Percentiles rank a stretch among this genome's conserved stretches.
Conservation (phyloP, 1,140 invertebrate genomes). For the Episyrphus balteatus region DNA sequence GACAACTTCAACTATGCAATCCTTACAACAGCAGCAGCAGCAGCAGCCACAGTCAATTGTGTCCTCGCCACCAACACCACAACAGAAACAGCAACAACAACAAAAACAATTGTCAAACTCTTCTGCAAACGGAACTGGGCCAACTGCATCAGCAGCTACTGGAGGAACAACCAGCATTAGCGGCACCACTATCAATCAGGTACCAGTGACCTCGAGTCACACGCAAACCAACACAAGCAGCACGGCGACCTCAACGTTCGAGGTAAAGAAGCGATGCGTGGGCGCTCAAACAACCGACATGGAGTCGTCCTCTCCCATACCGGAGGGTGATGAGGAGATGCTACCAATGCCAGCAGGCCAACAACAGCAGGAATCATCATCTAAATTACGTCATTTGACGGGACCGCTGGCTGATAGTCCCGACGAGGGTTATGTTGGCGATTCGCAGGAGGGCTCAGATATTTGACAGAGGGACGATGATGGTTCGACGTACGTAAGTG, state of each 20-base stretch:
- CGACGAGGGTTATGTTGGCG: slow-evolving; percentile 78
- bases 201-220: too few species aligned
- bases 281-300: slow-evolving; percentile 46
- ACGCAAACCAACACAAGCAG: not conserved
- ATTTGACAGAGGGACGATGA: slow-evolving; percentile 39
- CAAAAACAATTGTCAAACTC: slow-evolving; percentile 22
- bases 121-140: slow-evolving; percentile 31
- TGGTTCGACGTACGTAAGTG: slow-evolving; percentile 1
- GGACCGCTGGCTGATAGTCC: slow-evolving; percentile 68
- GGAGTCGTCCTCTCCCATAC: slow-evolving; percentile 19
- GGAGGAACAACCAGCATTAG: not conserved
- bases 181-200: not conserved
- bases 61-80: slow-evolving; percentile 10
- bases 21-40: too few species aligned
- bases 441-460: slow-evolving; percentile 45
- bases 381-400: slow-evolving; percentile 32
- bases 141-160: slow-evolving; percentile 18
- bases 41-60: not conserved
- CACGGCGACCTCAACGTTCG: not conserved
- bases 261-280: slow-evolving; percentile 38
- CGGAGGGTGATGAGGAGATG: slow-evolving; percentile 14
- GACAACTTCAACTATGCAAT: slow-evolving; percentile 6
- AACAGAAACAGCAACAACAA: slow-evolving; percentile 37
- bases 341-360: slow-evolving; percentile 24
- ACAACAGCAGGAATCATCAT: slow-evolving; percentile 12